Evolutionary conservation across 2,113 vertebrate species (phyloP), one percentile per base, ranked within the genome.

Genomic region (Ploceus nigricollis): DNA sequence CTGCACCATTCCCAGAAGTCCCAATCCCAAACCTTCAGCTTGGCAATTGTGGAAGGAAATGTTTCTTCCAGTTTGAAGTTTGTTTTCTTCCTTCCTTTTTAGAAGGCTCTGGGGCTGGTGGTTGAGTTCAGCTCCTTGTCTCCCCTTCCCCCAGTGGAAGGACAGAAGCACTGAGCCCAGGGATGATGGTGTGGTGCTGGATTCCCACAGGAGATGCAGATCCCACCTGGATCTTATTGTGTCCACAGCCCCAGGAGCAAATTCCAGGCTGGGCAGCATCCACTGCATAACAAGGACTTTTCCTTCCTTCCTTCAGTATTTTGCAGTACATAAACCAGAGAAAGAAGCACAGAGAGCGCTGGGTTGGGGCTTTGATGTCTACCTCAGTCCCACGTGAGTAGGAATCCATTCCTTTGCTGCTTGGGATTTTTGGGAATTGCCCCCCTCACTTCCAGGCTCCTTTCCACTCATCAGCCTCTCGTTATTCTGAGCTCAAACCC

Each of bases 261-360:
- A 58, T 65, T n/a, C 54, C 72, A 86, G 31, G 10, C 60, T 47
- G 69, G 69, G 58, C 48, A 56, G 50, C 30, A 48, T 0, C 81
- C 50, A 10, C 1, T 20, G 70, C 30, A 0, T 64, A 33, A 91
- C 35, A 2, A 15, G 0, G 2, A 44, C 10, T 53, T 92, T 76
- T 54, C 35, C 73, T 37, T 54, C 35, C 73, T 37, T 81, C 56
- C 75, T 35, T 82, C 57, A 99, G 99, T 96, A 92, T 99, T 94
- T 98, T 99, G 87, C 99, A 99, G 98, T 99, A 98, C 73, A 99
- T 99, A 94, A 99, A 99, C 97, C 99, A 99, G 97, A 98, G 99
- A 17, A 96, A 98, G 73, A 98, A 99, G 96, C 98, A 99, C 96
- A 97, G 99, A 87, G 98, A 99, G 17, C 98, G 99, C 66, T 99